A percentile compares a stretch with the other conserved stretches of the same genome.
phyloP scores from a whole-genome alignment of 2,888 invertebrate species.

The Polylopha cassiicola region DNA sequence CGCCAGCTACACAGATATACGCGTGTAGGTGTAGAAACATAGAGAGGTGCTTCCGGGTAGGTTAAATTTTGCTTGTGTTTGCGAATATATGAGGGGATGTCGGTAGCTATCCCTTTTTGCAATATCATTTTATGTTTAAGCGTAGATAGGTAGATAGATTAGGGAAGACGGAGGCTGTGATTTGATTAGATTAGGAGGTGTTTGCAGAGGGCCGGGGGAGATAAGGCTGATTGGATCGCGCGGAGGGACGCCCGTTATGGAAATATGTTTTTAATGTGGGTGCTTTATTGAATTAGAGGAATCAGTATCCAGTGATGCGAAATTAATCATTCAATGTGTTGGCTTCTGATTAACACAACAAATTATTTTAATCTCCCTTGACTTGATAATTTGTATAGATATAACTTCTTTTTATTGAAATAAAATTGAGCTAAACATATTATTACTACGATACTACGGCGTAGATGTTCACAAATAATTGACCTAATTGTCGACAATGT shows the following conservation, averaged over 20 bases:
- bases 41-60: constrained; percentile 68
- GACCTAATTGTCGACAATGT: constrained; percentile 17
- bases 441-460: no score
- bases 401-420: no score
- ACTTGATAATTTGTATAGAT: neutral
- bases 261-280: constrained; percentile 77
- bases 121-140: constrained; percentile 74
- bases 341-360: constrained; percentile 40
- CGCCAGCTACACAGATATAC: constrained; percentile 56
- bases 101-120: constrained; percentile 72
- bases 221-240: constrained; percentile 74
- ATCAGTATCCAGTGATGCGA: constrained; percentile 59
- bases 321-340: constrained; percentile 58
- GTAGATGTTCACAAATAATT: no score
- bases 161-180: constrained; percentile 75
- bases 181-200: constrained; percentile 78
- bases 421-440: no score
- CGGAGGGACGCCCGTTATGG: constrained; percentile 55
- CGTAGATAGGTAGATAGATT: constrained; percentile 75
- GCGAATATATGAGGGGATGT: constrained; percentile 75
- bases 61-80: constrained; percentile 74
- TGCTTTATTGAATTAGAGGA: constrained; percentile 72
- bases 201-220: constrained; percentile 67
- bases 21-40: constrained; percentile 48
- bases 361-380: constrained; percentile 6